phyloP scores from a whole-genome alignment of 2,113 vertebrate genomes.

The Jaculus jaculus region DNA sequence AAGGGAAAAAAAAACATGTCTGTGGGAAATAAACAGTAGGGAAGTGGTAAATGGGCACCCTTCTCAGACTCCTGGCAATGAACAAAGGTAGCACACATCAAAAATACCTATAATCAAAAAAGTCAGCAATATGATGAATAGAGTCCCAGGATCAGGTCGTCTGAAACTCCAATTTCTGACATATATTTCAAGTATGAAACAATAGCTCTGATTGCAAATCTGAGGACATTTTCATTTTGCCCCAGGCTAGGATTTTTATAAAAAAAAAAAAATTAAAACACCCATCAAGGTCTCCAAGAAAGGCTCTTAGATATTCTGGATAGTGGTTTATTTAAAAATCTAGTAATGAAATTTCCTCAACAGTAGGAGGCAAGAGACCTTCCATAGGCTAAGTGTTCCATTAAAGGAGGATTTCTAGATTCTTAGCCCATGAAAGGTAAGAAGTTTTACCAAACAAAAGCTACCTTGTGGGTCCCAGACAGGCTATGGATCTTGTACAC shows the following conservation, averaged over 20 bases:
- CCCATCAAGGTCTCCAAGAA: conserved; percentile 79
- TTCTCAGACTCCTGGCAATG: conserved; percentile 31
- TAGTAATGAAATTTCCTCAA: conserved; percentile 84
- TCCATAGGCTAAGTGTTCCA: conserved; percentile 49
- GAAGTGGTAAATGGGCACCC: not conserved
- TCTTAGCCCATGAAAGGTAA: conserved; percentile 25
- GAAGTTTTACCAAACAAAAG: conserved; percentile 21
- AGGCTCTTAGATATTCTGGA: conserved; percentile 81
- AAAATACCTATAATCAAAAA: conserved; percentile 33
- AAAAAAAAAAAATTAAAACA: conserved; percentile 75
- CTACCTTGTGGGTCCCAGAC: not conserved
- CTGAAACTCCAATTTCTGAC: conserved; percentile 70
- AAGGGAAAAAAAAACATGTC: too few species aligned
- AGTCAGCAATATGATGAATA: conserved; percentile 39
- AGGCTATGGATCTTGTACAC: not conserved
- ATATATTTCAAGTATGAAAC: conserved; percentile 80
- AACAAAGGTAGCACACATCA: conserved; percentile 54
- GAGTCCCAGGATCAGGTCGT: conserved; percentile 64
- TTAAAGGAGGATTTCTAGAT: conserved; percentile 37
- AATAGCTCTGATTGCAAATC: conserved; percentile 83
- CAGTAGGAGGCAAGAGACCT: conserved; percentile 72
- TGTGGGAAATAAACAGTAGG: not conserved
- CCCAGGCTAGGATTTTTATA: conserved; percentile 83
- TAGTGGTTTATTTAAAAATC: conserved; percentile 87
- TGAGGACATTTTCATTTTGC: conserved; percentile 83